Base-by-base conservation (phyloP, 2,888 invertebrate genomes). In the Tridacna gigas region DNA sequence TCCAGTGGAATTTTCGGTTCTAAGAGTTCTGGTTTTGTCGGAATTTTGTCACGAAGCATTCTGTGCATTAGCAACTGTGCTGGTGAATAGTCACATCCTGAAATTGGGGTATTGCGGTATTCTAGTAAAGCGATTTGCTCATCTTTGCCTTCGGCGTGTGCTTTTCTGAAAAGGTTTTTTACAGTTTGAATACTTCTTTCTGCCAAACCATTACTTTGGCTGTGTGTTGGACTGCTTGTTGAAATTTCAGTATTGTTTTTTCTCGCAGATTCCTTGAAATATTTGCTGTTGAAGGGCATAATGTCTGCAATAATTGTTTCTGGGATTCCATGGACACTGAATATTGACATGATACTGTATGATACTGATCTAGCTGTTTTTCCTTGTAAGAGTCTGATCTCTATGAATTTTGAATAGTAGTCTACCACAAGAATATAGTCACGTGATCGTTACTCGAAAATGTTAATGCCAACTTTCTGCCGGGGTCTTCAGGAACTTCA, bases 301-400 rank as follows among this genome's bases (percentile, higher is more conserved):
- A 86, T 86, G 69, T 89, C 89, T 0, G 67, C 65, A 0, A 80
- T 47, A 3, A 88, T 26, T 48, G 47, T 79, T 22, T 80, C 66
- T 18, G 82, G 80, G 3, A 89, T 84, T 26, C 88, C 88, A 67
- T 83, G 77, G n/a, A 84, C 25, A 3, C 86, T 74, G 71, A 89
- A 87, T 37, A 71, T 61, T 12, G 66, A 20, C 51, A 88, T 86
- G 5, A 78, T n/a, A n/a, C 86, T 77, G 15, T 22, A 67, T n/a
- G 37, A 28, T 25, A n/a, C n/a, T n/a, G n/a, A n/a, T n/a, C n/a
- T n/a, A n/a, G n/a, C n/a, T n/a, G n/a, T n/a, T n/a, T n/a, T n/a
- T n/a, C n/a, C n/a, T n/a, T n/a, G n/a, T n/a, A n/a, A n/a, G n/a
- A n/a, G n/a, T n/a, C n/a, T n/a, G n/a, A n/a, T n/a, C n/a, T n/a